Evolutionary conservation across 2,113 vertebrate species (phyloP).

Genomic region (Calidris pugnax): DNA sequence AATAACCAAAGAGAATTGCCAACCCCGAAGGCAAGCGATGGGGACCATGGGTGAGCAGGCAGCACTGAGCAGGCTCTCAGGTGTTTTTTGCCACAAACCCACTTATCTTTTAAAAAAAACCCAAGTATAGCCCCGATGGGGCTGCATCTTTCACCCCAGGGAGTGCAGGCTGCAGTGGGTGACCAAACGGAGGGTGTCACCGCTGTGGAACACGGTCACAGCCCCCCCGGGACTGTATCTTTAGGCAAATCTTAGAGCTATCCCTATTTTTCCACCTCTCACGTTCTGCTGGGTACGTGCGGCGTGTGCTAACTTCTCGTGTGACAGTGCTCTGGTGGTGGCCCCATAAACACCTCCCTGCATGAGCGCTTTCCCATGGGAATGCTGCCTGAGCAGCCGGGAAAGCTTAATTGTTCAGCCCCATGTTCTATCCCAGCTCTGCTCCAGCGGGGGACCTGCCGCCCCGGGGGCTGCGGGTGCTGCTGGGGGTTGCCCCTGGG

Average conservation of each 20-base stretch:
- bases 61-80: not conserved
- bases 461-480: not conserved
- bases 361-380: not conserved
- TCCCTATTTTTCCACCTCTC: not conserved
- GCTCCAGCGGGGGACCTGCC: not conserved
- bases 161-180: not conserved
- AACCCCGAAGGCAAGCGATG: not conserved
- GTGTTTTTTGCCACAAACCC: not conserved
- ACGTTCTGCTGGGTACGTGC: not conserved
- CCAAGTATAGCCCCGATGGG: not conserved
- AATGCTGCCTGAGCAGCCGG: not conserved
- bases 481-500: not conserved
- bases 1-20: not conserved
- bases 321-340: not conserved
- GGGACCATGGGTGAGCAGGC: not conserved
- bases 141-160: not conserved
- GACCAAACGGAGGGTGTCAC: not conserved
- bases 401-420: not conserved
- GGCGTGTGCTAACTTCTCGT: not conserved
- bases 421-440: fast-evolving
- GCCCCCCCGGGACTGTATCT: not conserved
- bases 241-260: not conserved
- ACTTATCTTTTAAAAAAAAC: too few species aligned
- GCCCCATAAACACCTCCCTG: not conserved
- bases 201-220: not conserved